Conservation (phyloP, 2,113 vertebrate genomes). For the Setophaga coronata region DNA sequence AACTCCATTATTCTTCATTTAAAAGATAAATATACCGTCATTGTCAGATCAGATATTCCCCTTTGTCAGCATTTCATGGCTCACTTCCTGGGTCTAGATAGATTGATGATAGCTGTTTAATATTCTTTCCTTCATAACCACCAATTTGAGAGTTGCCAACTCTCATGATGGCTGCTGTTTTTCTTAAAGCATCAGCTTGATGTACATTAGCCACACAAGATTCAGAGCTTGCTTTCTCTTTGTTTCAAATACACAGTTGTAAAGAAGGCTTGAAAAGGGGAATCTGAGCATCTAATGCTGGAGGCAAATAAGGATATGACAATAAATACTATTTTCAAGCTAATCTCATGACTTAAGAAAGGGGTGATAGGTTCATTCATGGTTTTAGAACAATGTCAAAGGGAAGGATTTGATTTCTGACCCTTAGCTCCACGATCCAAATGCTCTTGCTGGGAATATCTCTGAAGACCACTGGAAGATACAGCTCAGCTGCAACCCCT, state of each 20-base stretch:
- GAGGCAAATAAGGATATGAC: not conserved
- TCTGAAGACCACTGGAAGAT: not conserved
- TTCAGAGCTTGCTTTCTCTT: not conserved
- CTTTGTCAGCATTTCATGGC: slow-evolving; percentile 57
- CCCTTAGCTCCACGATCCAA: not conserved
- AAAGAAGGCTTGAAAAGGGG: not conserved
- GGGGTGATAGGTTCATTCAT: not conserved
- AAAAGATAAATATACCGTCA: slow-evolving; percentile 52
- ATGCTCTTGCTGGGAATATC: not conserved
- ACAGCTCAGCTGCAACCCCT: not conserved
- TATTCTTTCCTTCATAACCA: slow-evolving; percentile 50
- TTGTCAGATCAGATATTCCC: slow-evolving; percentile 59
- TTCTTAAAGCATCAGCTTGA: slow-evolving; percentile 9
- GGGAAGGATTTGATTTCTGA: not conserved
- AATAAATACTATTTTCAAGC: not conserved
- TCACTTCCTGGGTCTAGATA: slow-evolving; percentile 38
- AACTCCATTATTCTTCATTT: slow-evolving; percentile 69
- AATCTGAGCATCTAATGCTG: not conserved
- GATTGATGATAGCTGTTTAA: slow-evolving; percentile 66
- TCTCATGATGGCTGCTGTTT: slow-evolving; percentile 48
- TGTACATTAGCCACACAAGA: not conserved
- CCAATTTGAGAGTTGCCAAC: slow-evolving; percentile 56
- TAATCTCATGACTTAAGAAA: not conserved
- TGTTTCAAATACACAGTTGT: not conserved
- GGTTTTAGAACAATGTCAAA: not conserved